Evolutionary conservation across 2,113 vertebrate species (phyloP).

Genomic region (Platichthys stellatus): DNA sequence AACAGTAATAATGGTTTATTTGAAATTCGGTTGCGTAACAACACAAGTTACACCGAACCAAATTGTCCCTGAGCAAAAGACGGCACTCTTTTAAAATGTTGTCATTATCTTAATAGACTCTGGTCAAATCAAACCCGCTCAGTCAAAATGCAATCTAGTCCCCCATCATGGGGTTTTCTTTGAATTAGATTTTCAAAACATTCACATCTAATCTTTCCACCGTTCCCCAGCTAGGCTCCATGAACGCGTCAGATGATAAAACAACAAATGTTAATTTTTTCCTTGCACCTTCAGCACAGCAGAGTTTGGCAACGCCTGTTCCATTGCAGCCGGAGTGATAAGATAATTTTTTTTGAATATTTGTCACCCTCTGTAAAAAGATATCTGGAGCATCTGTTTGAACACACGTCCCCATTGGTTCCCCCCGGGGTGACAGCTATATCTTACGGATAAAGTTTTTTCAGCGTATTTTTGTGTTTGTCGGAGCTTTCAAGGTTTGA

Average conservation of each 20-base stretch:
- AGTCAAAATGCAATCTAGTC: slow-evolving; percentile 20
- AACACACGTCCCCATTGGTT: slow-evolving; percentile 49
- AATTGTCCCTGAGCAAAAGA: slow-evolving; percentile 26
- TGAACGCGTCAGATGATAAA: slow-evolving; percentile 5
- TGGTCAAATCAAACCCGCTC: slow-evolving; percentile 16
- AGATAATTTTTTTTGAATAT: background rate
- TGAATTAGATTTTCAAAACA: slow-evolving; percentile 45
- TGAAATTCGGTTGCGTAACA: slow-evolving; percentile 24
- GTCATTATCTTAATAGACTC: slow-evolving; percentile 40
- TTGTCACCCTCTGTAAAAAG: slow-evolving; percentile 3
- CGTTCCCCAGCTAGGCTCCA: slow-evolving; percentile 26
- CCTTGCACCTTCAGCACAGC: slow-evolving; percentile 5
- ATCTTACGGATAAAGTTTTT: slow-evolving; percentile 22
- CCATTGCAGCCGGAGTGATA: slow-evolving; percentile 18
- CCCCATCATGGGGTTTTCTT: slow-evolving; percentile 29
- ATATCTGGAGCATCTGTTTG: slow-evolving; percentile 60
- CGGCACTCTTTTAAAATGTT: slow-evolving; percentile 37
- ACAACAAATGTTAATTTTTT: background rate
- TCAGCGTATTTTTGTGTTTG: background rate
- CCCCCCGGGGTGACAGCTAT: slow-evolving; percentile 41
- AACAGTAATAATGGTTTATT: slow-evolving; percentile 28
- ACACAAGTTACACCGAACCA: slow-evolving; percentile 23
- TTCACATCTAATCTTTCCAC: slow-evolving; percentile 42
- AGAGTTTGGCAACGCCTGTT: slow-evolving; percentile 8
- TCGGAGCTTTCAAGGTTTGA: slow-evolving; percentile 29